Evolutionary conservation across 2,888 invertebrate species (phyloP).

Genomic region (Leucania comma): DNA sequence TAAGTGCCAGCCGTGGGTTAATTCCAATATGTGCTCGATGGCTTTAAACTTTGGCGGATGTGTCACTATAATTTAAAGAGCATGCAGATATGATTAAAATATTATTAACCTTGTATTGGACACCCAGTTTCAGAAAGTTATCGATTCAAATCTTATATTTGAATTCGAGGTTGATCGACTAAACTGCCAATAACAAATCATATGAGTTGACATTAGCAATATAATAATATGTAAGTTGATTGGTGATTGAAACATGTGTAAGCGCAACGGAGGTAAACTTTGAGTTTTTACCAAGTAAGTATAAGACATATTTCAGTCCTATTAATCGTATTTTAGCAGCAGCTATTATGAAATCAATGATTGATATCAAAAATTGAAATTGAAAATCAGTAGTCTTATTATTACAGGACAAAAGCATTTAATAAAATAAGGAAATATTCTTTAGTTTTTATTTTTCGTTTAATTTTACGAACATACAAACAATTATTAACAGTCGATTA

Average conservation of each 20-base stretch:
- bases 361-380: background rate
- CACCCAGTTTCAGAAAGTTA: background rate
- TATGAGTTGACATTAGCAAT: background rate
- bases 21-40: no score
- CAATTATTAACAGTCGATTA: constrained; percentile 57
- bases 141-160: background rate
- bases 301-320: no score
- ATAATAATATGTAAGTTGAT: background rate
- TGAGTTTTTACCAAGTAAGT: background rate
- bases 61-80: no score
- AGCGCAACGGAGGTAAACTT: background rate
- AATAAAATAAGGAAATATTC: constrained; percentile 24
- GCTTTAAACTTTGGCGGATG: background rate
- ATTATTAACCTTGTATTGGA: background rate
- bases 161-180: background rate
- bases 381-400: background rate
- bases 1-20: no score
- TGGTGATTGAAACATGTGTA: background rate
- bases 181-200: background rate
- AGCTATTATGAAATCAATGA: background rate
- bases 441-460: constrained; percentile 57
- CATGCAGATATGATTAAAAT: background rate
- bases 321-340: background rate
- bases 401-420: background rate
- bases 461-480: constrained; percentile 44